Evolutionary conservation across 2,797 vertebrate species (phyloP), one percentile per base, ranked within the genome.

Genomic region (Emys orbicularis): DNA sequence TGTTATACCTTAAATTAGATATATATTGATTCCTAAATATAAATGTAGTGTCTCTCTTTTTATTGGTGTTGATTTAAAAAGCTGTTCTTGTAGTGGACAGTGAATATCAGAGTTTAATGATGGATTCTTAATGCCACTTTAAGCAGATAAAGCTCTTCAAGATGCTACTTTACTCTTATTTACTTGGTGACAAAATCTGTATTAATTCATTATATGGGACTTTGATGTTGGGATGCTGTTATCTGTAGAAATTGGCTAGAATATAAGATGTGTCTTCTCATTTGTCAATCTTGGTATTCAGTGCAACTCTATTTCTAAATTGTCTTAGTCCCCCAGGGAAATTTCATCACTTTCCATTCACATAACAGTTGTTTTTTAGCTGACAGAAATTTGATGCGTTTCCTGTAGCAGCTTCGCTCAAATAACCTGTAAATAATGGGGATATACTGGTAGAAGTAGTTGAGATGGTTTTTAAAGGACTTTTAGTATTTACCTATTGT

Each of bases 341-440:
- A 92, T 84, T 90, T 96, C 65, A 93, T 80, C 77, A 89, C 50
- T 92, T 95, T 91, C 16, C 12, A 82, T 53, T 86, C 82, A 92
- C 19, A 72, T 65, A 91, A 90, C 41, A 95, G 59, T 85, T 90
- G 65, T 2, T 92, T 93, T 96, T 90, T 80, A 94, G 3, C 25
- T 94, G 82, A 76, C 52, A 94, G 68, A 96, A 96, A 31, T 93
- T 96, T 97, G 83, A 91, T 89, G 90, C 95, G 16, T 83, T 77
- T 95, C 56, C 50, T 92, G 44, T 77, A 92, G 52, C 59, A 92
- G 56, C 85, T 94, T 95, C 61, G n/a, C 47, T 65, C 84, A 88
- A 83, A 86, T 86, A 96, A 96, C 54, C 68, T 94, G 21, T 94
- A 95, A 96, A 86, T 87, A 94, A 88, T 37, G 87, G 56, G 74